Percentiles rank a stretch among this genome's conserved stretches.
These are phyloP conservation scores for Hymenochirus boettgeri DNA, from an alignment of 2,113 vertebrate genomes.

Conservation along the genomic window DNA sequence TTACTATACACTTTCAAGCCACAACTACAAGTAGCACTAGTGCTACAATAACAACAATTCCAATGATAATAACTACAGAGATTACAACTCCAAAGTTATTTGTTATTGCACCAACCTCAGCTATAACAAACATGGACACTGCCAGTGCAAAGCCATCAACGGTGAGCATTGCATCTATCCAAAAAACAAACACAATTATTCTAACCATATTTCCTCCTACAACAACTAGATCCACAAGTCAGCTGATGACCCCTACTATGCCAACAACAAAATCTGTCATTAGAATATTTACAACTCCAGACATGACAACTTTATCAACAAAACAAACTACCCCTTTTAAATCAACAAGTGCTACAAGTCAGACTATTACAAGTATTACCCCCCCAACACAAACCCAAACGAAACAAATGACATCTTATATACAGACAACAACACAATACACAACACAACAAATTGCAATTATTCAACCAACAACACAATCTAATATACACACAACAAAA, in stretches of 20 bases:
- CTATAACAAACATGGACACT: neutral
- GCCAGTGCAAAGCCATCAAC: too few species aligned
- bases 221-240: neutral
- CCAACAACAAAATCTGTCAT: slow-evolving; percentile 1
- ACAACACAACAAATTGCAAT: slow-evolving; percentile 34
- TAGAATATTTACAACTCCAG: neutral
- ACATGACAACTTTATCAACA: neutral
- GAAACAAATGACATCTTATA: neutral
- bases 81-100: neutral
- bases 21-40: neutral
- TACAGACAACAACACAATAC: neutral
- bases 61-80: neutral
- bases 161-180: too few species aligned
- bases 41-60: slow-evolving; percentile 2
- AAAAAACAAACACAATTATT: too few species aligned
- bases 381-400: neutral
- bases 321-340: neutral
- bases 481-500: too few species aligned
- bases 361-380: too few species aligned
- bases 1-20: neutral
- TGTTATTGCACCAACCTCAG: neutral
- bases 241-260: neutral
- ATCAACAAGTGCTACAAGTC: slow-evolving; percentile 8
- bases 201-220: slow-evolving; percentile 1
- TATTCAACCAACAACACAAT: slow-evolving; percentile 19